phyloP scores from a whole-genome alignment of 2,888 invertebrate species.

The Pterostichus niger region DNA sequence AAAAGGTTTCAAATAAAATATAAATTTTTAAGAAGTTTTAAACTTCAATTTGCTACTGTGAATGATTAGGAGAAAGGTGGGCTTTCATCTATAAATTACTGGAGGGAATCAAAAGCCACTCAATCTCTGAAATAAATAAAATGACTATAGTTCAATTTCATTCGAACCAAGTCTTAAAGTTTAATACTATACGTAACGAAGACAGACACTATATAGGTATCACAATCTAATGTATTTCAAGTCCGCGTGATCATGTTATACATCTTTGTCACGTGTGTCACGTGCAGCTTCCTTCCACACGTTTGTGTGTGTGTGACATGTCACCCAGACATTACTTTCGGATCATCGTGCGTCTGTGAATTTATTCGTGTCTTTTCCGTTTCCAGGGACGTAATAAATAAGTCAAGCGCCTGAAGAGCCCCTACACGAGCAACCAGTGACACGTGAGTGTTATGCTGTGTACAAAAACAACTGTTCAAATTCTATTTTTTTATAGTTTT shows the following conservation, averaged over 20 bases:
- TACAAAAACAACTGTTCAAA: conserved; percentile 4
- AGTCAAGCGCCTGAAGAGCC: conserved; percentile 32
- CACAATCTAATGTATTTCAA: conserved; percentile 6
- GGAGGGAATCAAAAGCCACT: no score
- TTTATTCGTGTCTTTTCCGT: conserved; percentile 55
- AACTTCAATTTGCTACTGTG: no score
- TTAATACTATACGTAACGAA: no score
- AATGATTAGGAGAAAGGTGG: no score
- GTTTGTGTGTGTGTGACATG: conserved; percentile 39
- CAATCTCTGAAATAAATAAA: no score
- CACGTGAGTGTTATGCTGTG: not conserved
- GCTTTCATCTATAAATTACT: no score
- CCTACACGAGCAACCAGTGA: not conserved
- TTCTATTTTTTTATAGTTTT: conserved; percentile 7
- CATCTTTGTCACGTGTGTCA: conserved; percentile 46
- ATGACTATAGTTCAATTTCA: no score
- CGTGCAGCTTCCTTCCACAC: conserved; percentile 27
- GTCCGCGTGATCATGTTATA: conserved; percentile 18
- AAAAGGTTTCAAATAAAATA: no score
- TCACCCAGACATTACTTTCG: conserved; percentile 39
- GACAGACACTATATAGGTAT: no score
- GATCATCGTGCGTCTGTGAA: conserved; percentile 53
- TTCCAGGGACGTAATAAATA: conserved; percentile 45
- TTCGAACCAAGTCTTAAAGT: no score
- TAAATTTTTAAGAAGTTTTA: no score